Percentiles rank a stretch among this genome's conserved stretches.
phyloP scores from a whole-genome alignment of 2,888 invertebrate genomes.

The Xanthia togata region DNA sequence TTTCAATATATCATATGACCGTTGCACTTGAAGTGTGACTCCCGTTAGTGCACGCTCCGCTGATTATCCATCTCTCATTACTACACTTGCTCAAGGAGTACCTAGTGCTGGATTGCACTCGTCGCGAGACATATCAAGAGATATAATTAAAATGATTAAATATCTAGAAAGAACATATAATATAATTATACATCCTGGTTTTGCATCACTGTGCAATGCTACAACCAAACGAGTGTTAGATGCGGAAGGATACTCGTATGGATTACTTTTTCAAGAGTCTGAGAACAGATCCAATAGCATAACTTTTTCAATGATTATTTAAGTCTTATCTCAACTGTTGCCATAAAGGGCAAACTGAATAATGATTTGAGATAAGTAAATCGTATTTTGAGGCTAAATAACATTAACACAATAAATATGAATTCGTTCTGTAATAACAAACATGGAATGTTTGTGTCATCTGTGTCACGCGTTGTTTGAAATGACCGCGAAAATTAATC shows the following conservation, averaged over 20 bases:
- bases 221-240: not conserved
- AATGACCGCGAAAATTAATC: constrained; percentile 68
- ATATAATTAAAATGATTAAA: constrained; percentile 42
- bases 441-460: constrained; percentile 57
- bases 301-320: constrained; percentile 2
- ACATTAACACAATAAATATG: constrained; percentile 25
- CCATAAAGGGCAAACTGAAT: constrained; percentile 13
- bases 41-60: constrained; percentile 86
- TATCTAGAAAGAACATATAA: constrained; percentile 15
- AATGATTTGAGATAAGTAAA: constrained; percentile 31
- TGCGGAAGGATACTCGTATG: not conserved
- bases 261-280: not conserved
- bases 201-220: constrained; percentile 5
- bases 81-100: constrained; percentile 68
- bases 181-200: constrained; percentile 27
- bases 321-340: not conserved
- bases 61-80: constrained; percentile 83
- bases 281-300: not conserved
- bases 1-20: constrained; percentile 84
- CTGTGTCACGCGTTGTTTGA: constrained; percentile 59
- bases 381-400: constrained; percentile 12
- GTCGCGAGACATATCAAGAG: constrained; percentile 55
- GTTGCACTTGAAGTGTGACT: constrained; percentile 84
- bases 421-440: constrained; percentile 27
- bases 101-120: constrained; percentile 40